Conservation (phyloP, 1,140 invertebrate species). For the Hermetia illucens region DNA sequence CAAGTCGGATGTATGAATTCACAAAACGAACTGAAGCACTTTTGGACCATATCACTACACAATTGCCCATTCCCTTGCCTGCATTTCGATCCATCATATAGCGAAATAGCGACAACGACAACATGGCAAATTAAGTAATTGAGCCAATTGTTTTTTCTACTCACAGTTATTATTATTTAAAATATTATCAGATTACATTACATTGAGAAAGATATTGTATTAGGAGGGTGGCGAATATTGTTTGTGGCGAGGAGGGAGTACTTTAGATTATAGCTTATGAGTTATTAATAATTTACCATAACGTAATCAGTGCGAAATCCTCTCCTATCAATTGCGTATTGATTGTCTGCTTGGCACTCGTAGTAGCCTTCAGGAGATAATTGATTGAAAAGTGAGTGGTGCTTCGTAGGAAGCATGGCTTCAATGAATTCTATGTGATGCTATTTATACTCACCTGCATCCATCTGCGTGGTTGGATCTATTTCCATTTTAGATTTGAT, state of each 20-base stretch:
- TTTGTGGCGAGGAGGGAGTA: no score
- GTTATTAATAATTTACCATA: conserved; percentile 28
- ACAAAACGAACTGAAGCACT: no score
- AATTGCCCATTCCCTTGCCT: no score
- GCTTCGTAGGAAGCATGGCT: background rate
- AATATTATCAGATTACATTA: no score
- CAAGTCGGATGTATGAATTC: background rate
- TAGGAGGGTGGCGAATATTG: no score
- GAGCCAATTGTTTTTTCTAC: conserved; percentile 3
- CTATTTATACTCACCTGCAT: conserved; percentile 58
- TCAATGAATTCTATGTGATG: conserved; percentile 2
- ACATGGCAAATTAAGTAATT: conserved; percentile 4
- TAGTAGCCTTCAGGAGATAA: conserved; percentile 38
- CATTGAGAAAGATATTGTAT: no score
- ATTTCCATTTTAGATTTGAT: conserved; percentile 89
- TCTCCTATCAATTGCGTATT: conserved; percentile 77
- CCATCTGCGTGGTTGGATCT: conserved; percentile 85
- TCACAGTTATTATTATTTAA: background rate
- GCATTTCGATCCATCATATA: no score
- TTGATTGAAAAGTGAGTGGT: background rate
- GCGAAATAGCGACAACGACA: no score
- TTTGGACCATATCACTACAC: no score
- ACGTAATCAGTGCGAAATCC: conserved; percentile 76
- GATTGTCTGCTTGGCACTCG: conserved; percentile 82
- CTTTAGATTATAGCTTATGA: no score